Evolutionary conservation across 2,797 vertebrate genomes (phyloP).

Genomic region (Pterois miles): DNA sequence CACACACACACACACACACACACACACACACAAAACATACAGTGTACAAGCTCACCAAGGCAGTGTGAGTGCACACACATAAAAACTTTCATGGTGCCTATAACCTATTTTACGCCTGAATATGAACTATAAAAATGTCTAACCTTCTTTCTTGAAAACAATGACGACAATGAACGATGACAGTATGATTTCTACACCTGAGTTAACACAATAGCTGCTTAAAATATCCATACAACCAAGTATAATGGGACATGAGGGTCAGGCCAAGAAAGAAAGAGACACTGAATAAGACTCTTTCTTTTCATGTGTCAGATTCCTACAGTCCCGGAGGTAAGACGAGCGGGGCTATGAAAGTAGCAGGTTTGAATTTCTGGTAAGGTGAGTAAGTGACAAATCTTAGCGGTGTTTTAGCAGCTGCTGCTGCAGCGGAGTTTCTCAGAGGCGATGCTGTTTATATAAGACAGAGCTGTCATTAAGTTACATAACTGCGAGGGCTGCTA

Average conservation of each 20-base stretch:
- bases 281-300: neutral
- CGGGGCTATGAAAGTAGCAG: neutral
- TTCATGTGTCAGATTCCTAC: neutral
- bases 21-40: neutral
- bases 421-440: conserved; percentile 1
- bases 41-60: neutral
- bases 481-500: neutral
- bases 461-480: neutral
- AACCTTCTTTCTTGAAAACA: conserved; percentile 29
- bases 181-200: conserved; percentile 9
- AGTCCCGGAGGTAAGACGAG: neutral
- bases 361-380: conserved; percentile 14
- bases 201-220: conserved; percentile 31
- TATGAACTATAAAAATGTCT: conserved; percentile 9
- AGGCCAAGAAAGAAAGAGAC: neutral
- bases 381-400: neutral
- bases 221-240: conserved; percentile 37
- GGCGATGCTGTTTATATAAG: neutral
- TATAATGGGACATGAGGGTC: neutral
- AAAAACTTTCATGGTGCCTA: conserved; percentile 2
- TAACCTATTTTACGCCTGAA: conserved; percentile 32
- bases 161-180: conserved; percentile 29
- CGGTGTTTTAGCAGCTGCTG: neutral
- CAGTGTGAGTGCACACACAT: neutral
- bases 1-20: neutral